A percentile compares a stretch with the other conserved stretches of the same genome.
Conservation (phyloP, 2,113 vertebrate species). For the Tachysurus fulvidraco region DNA sequence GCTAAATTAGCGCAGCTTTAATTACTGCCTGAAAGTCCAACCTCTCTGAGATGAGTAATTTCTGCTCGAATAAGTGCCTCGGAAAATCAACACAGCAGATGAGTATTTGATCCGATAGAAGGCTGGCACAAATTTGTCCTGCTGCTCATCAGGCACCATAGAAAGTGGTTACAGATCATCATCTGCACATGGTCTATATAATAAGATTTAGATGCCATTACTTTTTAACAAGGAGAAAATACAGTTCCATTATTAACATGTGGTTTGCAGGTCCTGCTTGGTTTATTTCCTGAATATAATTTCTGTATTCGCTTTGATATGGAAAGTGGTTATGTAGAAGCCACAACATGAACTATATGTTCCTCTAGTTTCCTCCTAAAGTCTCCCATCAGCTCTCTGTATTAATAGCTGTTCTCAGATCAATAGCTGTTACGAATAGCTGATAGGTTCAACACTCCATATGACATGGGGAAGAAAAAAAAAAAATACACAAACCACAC, state of each 20-base stretch:
- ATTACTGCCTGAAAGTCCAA: slow-evolving; percentile 12
- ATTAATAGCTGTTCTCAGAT: neutral
- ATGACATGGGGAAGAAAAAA: neutral
- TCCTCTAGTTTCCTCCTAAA: slow-evolving; percentile 17
- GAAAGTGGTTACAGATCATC: neutral
- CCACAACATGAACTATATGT: neutral
- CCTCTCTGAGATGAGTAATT: neutral
- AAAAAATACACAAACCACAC: neutral
- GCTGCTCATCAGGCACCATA: neutral
- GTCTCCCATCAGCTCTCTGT: neutral
- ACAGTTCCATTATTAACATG: neutral
- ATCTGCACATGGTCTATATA: neutral
- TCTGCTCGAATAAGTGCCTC: neutral
- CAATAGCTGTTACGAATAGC: neutral
- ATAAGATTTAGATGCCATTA: neutral
- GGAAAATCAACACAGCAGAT: neutral
- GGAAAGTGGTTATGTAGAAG: neutral
- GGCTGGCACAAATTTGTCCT: neutral
- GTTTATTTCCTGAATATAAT: neutral
- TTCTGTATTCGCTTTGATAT: neutral
- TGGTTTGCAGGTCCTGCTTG: neutral
- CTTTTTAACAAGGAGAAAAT: neutral
- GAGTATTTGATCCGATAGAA: neutral
- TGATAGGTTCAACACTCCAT: neutral
- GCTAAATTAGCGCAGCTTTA: neutral